Percentiles rank a stretch among this genome's conserved stretches.
phyloP scores from a whole-genome alignment of 2,113 vertebrate species.

The Apodemus sylvaticus region DNA sequence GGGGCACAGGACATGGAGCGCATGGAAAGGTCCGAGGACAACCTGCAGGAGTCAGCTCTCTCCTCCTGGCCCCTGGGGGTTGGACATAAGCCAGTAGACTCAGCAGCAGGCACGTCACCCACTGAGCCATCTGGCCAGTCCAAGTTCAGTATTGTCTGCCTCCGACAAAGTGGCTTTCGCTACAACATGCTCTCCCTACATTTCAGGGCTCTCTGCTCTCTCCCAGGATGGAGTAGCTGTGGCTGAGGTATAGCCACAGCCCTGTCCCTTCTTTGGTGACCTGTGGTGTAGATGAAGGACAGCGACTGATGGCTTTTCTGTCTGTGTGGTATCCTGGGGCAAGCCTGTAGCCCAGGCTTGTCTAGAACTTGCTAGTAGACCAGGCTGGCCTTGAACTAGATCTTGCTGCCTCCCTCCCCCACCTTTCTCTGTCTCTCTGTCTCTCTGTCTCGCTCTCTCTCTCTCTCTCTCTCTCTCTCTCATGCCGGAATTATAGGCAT shows the following conservation, averaged over 20 bases:
- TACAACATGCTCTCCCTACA: background rate
- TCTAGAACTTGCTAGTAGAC: background rate
- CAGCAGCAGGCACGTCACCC: background rate
- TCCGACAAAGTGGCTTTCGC: conserved; percentile 23
- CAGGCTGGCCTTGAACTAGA: background rate
- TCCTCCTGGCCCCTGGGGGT: background rate
- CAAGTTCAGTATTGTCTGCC: background rate
- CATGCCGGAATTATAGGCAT: no score
- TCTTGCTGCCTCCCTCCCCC: background rate
- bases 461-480: no score
- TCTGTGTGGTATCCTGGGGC: background rate
- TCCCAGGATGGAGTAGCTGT: background rate
- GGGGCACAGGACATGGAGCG: background rate
- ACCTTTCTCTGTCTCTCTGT: no score
- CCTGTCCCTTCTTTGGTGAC: background rate
- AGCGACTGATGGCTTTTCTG: background rate
- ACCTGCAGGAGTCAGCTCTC: no score
- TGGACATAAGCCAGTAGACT: background rate
- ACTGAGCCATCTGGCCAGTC: background rate
- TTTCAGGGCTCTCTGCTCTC: background rate
- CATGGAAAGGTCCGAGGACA: background rate
- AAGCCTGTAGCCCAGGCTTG: background rate
- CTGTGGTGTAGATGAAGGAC: background rate
- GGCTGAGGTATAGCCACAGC: background rate
- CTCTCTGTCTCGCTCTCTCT: no score